Evolutionary conservation across 2,113 vertebrate genomes (phyloP).

Genomic region (Fulica atra): DNA sequence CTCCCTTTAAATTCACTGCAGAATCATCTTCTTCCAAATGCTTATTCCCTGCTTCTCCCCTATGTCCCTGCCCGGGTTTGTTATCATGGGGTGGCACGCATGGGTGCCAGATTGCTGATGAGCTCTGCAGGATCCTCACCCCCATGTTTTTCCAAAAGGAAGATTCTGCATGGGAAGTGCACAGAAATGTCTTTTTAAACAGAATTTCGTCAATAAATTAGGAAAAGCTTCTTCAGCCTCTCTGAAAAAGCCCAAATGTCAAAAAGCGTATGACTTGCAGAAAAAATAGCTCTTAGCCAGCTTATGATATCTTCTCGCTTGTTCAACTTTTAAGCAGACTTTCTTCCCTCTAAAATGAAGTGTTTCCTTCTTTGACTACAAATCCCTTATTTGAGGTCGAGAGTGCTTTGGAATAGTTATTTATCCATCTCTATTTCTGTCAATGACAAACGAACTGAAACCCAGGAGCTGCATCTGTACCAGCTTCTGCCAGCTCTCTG

Average conservation of each 20-base stretch:
- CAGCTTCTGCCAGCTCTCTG: neutral
- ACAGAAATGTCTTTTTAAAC: neutral
- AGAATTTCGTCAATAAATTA: neutral
- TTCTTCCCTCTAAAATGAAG: neutral
- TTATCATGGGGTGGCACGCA: neutral
- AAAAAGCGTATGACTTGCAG: neutral
- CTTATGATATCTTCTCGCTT: neutral
- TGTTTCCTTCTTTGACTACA: neutral
- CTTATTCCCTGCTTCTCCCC: neutral
- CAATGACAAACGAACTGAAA: neutral
- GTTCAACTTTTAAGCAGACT: neutral
- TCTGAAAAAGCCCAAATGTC: neutral
- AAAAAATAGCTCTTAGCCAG: neutral
- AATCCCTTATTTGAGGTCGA: neutral
- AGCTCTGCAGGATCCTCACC: neutral
- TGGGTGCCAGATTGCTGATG: neutral
- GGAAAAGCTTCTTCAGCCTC: neutral
- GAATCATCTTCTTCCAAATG: neutral
- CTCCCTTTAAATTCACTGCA: conserved; percentile 35
- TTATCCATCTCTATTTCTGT: neutral
- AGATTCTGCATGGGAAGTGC: neutral
- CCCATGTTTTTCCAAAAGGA: neutral
- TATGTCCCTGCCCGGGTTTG: neutral
- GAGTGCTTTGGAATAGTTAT: neutral
- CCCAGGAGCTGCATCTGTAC: neutral